Evolutionary conservation across 1,140 invertebrate species (phyloP).

Genomic region (Drosophila auraria): DNA sequence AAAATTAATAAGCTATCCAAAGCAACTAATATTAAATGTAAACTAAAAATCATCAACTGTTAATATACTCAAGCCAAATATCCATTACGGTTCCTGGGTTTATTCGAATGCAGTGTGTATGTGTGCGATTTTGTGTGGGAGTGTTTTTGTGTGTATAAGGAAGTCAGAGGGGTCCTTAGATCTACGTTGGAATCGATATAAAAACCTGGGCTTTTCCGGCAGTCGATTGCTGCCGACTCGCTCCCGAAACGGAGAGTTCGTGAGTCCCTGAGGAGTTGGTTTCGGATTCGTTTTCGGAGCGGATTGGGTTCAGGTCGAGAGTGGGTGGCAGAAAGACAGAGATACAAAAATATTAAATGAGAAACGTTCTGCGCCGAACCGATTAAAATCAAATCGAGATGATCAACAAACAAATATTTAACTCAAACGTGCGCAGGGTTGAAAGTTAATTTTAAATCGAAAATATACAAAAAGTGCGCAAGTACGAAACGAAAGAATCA

Average conservation of each 20-base stretch:
- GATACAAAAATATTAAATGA: conserved; percentile 59
- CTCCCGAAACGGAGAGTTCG: conserved; percentile 93
- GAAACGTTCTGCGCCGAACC: background rate
- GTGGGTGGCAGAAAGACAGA: conserved; percentile 26
- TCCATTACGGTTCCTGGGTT: conserved; percentile 32
- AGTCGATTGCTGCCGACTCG: conserved; percentile 93
- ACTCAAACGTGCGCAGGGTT: conserved; percentile 50
- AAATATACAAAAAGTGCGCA: conserved; percentile 51
- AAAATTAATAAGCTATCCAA: background rate
- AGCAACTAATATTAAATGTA: conserved; percentile 1
- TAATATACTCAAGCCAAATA: background rate
- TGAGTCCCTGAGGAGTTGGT: conserved; percentile 85
- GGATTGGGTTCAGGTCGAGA: conserved; percentile 29
- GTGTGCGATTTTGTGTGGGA: conserved; percentile 24
- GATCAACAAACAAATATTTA: conserved; percentile 18
- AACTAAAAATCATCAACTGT: background rate
- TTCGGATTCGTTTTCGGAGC: conserved; percentile 24
- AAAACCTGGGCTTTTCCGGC: conserved; percentile 92
- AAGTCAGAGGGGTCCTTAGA: conserved; percentile 21
- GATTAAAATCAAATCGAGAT: conserved; percentile 5
- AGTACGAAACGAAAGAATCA: conserved; percentile 21
- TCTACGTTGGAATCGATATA: conserved; percentile 75
- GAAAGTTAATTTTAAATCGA: conserved; percentile 20
- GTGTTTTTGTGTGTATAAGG: conserved; percentile 28
- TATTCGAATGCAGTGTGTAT: conserved; percentile 51